Conservation (phyloP, 2,888 invertebrate genomes). For the Pterostichus madidus region DNA sequence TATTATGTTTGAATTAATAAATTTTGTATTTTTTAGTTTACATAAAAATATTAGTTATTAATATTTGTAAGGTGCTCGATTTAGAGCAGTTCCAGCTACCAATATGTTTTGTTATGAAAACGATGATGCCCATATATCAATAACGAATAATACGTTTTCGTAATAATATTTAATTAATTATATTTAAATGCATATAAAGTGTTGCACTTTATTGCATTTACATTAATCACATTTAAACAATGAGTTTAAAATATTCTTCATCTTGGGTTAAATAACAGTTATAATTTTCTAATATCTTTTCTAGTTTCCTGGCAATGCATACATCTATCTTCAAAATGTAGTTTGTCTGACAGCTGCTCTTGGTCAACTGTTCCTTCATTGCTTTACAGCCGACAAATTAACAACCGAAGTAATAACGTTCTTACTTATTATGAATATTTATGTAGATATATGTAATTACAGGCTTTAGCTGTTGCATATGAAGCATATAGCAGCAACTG, state of each 20-base stretch:
- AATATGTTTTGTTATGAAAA: too few relatives aligned
- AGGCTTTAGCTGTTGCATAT: slow-evolving; percentile 38
- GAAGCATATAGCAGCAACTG: slow-evolving; percentile 68
- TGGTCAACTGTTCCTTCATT: slow-evolving; percentile 48
- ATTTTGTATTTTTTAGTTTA: too few relatives aligned
- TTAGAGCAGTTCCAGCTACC: background rate
- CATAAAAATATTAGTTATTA: background rate
- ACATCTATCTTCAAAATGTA: slow-evolving; percentile 47
- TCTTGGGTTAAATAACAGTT: too few relatives aligned
- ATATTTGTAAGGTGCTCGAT: background rate
- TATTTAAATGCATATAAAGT: too few relatives aligned
- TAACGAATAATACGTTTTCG: too few relatives aligned
- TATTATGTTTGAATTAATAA: background rate
- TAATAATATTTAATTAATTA: too few relatives aligned
- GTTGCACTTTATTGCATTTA: too few relatives aligned
- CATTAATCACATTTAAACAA: too few relatives aligned
- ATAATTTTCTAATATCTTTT: background rate
- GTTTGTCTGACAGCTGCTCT: slow-evolving; percentile 37
- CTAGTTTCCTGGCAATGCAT: slow-evolving; percentile 44
- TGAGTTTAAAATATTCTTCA: too few relatives aligned
- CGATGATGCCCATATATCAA: too few relatives aligned
- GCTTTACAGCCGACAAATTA: slow-evolving; percentile 51
- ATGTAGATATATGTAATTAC: background rate
- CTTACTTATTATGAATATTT: background rate
- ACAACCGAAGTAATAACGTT: slow-evolving; percentile 20